Evolutionary conservation across 2,888 invertebrate genomes (phyloP).

Genomic region (Lucinisca nassula): DNA sequence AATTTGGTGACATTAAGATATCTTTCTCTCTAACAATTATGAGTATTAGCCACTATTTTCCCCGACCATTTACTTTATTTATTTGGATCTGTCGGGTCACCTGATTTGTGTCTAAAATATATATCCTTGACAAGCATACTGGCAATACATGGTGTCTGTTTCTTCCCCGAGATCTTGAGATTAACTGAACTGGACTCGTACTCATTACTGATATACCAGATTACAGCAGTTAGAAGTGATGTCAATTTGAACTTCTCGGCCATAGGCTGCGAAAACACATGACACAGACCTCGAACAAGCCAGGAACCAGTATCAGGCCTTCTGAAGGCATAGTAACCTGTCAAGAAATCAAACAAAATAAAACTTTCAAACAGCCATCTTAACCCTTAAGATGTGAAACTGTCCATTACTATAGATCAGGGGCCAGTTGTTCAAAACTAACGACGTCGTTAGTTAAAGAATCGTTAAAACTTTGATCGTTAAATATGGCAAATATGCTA

Average conservation of each 20-base stretch:
- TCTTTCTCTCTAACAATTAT: too few relatives aligned
- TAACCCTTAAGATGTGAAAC: neutral
- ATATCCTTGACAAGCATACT: constrained; percentile 78
- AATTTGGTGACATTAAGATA: too few relatives aligned
- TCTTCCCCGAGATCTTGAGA: constrained; percentile 65
- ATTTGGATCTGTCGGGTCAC: too few relatives aligned
- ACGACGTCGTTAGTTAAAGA: too few relatives aligned
- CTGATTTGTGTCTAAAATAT: constrained; percentile 50
- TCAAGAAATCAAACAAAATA: too few relatives aligned
- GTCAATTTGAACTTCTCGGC: constrained; percentile 42
- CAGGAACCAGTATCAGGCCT: constrained; percentile 75
- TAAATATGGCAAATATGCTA: too few relatives aligned
- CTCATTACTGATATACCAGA: constrained; percentile 64
- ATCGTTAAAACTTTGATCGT: too few relatives aligned
- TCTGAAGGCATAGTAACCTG: constrained; percentile 77
- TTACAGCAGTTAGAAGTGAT: constrained; percentile 69
- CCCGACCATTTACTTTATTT: too few relatives aligned
- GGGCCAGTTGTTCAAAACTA: too few relatives aligned
- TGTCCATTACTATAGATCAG: too few relatives aligned
- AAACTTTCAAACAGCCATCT: neutral
- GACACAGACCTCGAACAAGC: constrained; percentile 72
- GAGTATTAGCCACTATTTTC: too few relatives aligned
- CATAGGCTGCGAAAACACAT: constrained; percentile 62
- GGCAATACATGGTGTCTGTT: constrained; percentile 75
- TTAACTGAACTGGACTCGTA: constrained; percentile 63